Percentiles rank a stretch among this genome's conserved stretches.
Conservation (phyloP, 1,140 invertebrate species). For the Brachionus rubens region DNA sequence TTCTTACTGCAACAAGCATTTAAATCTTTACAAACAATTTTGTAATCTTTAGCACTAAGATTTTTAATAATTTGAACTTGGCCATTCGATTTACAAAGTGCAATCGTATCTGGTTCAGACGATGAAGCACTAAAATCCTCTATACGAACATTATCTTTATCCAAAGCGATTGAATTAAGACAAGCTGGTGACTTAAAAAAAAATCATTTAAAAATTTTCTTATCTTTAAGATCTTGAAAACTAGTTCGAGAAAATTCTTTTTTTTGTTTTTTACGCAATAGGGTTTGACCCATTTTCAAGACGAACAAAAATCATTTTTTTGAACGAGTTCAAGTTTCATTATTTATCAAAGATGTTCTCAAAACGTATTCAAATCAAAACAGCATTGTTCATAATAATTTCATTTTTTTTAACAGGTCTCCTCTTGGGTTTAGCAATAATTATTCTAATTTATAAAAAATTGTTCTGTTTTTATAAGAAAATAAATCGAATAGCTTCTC, state of each 20-base stretch:
- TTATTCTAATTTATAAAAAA: not conserved
- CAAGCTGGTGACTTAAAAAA: not conserved
- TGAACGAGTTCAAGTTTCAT: not conserved
- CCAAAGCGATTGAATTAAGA: not conserved
- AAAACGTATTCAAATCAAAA: not conserved
- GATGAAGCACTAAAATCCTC: not conserved
- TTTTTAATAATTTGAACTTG: not conserved
- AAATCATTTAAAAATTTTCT: not conserved
- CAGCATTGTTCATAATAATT: not conserved
- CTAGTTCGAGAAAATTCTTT: too few species aligned
- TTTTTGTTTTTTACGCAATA: not conserved
- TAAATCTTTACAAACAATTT: not conserved
- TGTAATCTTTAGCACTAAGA: not conserved
- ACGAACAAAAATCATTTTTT: too few species aligned
- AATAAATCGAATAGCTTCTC: too few species aligned
- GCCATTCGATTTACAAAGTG: conserved; percentile 5
- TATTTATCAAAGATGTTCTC: not conserved
- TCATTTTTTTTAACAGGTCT: conserved; percentile 21
- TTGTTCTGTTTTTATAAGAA: not conserved
- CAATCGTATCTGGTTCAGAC: not conserved
- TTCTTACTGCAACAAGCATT: not conserved
- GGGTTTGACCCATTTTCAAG: too few species aligned
- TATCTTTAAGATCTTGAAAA: not conserved
- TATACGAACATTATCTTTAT: not conserved
- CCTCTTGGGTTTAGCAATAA: not conserved